These are phyloP conservation scores for Cacatua alba DNA, from an alignment of 2,113 vertebrate genomes.

Conservation along the genomic window DNA sequence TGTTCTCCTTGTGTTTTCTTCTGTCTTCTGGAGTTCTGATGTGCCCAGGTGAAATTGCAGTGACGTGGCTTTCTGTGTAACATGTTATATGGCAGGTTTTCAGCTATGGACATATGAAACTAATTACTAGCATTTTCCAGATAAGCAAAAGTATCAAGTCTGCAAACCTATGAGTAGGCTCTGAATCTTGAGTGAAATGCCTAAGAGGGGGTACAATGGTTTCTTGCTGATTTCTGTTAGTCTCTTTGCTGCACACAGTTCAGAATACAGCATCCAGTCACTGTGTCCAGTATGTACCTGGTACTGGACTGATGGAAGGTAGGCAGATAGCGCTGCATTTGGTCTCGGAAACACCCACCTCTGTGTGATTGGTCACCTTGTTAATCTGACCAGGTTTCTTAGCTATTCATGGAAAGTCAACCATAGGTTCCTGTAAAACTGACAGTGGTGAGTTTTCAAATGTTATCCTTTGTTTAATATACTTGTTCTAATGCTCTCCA, in stretches of 20 bases:
- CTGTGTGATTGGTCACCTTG: rapidly evolving
- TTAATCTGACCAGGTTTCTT: not conserved
- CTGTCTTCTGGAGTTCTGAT: not conserved
- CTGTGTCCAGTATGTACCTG: rapidly evolving
- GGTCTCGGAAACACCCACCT: not conserved
- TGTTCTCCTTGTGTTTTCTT: not conserved
- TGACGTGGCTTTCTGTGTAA: not conserved
- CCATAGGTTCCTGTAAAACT: not conserved
- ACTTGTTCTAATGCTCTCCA: not conserved
- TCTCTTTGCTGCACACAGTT: not conserved
- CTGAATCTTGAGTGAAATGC: not conserved
- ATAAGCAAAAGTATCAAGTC: not conserved
- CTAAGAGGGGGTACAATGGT: not conserved
- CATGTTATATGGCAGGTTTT: not conserved
- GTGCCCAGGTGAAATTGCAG: not conserved
- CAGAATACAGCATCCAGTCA: too few species aligned
- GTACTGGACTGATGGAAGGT: too few species aligned
- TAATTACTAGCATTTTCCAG: not conserved
- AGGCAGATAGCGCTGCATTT: not conserved
- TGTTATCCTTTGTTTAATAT: not conserved
- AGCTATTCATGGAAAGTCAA: not conserved
- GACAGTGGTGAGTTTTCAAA: not conserved
- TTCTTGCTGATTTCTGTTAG: not conserved
- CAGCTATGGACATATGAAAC: not conserved
- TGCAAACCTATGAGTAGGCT: not conserved